These are phyloP conservation scores for Orthonevra nobilis DNA, from an alignment of 2,888 invertebrate genomes.

Conservation along the genomic window DNA sequence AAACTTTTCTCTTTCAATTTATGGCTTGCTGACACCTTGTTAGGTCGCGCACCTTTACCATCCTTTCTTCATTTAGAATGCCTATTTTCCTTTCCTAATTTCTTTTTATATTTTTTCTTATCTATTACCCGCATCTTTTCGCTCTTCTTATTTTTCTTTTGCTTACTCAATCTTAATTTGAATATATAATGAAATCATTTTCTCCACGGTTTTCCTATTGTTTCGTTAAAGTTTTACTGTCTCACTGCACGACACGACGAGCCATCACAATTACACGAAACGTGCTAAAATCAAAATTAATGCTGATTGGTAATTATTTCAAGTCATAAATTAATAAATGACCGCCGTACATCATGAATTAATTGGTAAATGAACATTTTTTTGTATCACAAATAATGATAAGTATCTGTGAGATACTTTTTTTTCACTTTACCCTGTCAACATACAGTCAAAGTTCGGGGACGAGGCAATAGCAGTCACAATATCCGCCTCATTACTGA, in stretches of 20 bases:
- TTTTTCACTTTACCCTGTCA: background rate
- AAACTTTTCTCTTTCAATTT: slow-evolving; percentile 45
- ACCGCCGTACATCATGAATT: slow-evolving; percentile 19
- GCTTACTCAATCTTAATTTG: slow-evolving; percentile 11
- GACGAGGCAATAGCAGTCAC: too few species aligned
- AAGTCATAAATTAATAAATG: too few species aligned
- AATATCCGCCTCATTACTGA: too few species aligned
- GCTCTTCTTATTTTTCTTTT: background rate
- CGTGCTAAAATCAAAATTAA: slow-evolving; percentile 50
- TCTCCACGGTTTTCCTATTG: too few species aligned
- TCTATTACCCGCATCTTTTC: slow-evolving; percentile 23
- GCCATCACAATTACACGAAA: background rate
- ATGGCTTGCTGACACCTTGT: slow-evolving; percentile 27
- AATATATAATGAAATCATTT: slow-evolving; percentile 33
- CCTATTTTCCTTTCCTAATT: too few species aligned
- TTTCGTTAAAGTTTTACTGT: slow-evolving; percentile 5
- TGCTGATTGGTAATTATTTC: slow-evolving; percentile 51
- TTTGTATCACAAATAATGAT: slow-evolving; percentile 22
- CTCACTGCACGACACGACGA: slow-evolving; percentile 5
- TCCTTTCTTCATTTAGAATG: background rate
- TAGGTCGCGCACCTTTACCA: background rate
- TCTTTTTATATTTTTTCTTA: slow-evolving; percentile 19
- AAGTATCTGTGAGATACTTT: background rate
- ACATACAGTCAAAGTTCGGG: too few species aligned
- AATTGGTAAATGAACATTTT: slow-evolving; percentile 26